Evolutionary conservation across 2,113 vertebrate species (phyloP), one percentile per base, ranked within the genome.

Genomic region (Peromyscus polionotus): DNA sequence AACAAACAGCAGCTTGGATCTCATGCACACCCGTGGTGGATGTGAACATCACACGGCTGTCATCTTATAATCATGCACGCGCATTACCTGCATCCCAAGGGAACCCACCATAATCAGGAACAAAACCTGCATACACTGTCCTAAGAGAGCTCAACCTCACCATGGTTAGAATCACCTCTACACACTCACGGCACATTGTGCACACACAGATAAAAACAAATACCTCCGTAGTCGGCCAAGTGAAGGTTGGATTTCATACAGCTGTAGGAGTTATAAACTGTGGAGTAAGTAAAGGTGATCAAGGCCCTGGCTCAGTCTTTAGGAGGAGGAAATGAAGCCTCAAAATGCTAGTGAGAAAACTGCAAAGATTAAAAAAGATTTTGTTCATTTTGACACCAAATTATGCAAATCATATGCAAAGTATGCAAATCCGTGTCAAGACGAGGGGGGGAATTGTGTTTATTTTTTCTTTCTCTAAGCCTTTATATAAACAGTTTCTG

Each of bases 391-490:
- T 91, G 81, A 95, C 76, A 85, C 70, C 88, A 93, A 92, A 68
- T 95, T 97, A 97, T 93, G 85, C 67, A 95, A 96, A 96, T 67
- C 4, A 85, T 79, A 92, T 88, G 92, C 77, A 89, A 93, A 87
- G 4, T 76, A 94, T 91, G 54, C 45, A 97, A 96, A 88, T 76
- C 24, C 81, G 12, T 26, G 57, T n/a, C 31, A 94, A 67, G n/a
- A 85, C 22, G 76, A 76, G 22, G 17, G 13, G 88, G 31, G 68
- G 73, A 93, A 36, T 19, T 67, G 11, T 76, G 36, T 19, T 80
- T 77, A 51, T 72, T 92, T 98, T 96, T 93, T 92, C 59, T 68
- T 89, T 94, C 85, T 48, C 31, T 76, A 89, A 77, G 93, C 61
- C 26, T 79, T 95, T 94, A 87, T 33, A 48, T 83, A 97, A 97